phyloP scores from a whole-genome alignment of 2,797 vertebrate species.

The Dipus sagitta region DNA sequence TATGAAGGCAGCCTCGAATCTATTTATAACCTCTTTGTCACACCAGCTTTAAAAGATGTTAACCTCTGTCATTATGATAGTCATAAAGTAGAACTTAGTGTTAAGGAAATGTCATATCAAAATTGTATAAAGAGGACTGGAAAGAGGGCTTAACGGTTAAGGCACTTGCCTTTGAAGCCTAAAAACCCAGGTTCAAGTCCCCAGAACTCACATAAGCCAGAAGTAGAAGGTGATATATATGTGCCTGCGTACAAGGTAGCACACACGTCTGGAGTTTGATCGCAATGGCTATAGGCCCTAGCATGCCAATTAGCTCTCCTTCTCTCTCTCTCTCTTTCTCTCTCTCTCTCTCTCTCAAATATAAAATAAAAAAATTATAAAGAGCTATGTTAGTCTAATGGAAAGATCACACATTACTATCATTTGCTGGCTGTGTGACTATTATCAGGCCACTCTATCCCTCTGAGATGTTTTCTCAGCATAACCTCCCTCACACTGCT shows the following conservation, averaged over 20 bases:
- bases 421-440: background rate
- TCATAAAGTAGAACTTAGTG: background rate
- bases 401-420: background rate
- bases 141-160: too few relatives aligned
- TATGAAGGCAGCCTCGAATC: background rate
- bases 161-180: too few relatives aligned
- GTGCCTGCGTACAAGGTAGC: too few relatives aligned
- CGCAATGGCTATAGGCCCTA: too few relatives aligned
- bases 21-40: conserved; percentile 9
- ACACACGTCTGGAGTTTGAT: too few relatives aligned
- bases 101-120: background rate
- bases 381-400: conserved; percentile 10
- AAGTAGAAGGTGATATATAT: background rate
- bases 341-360: too few relatives aligned
- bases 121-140: background rate
- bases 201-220: too few relatives aligned
- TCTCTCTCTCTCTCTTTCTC: too few relatives aligned
- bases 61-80: background rate
- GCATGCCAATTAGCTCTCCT: too few relatives aligned
- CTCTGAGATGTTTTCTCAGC: conserved; percentile 4
- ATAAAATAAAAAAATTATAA: too few relatives aligned
- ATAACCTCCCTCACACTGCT: background rate
- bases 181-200: too few relatives aligned
- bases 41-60: background rate
- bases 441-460: background rate